These are phyloP conservation scores for Typhlichthys subterraneus DNA, from an alignment of 2,797 vertebrate genomes.

Conservation along the genomic window DNA sequence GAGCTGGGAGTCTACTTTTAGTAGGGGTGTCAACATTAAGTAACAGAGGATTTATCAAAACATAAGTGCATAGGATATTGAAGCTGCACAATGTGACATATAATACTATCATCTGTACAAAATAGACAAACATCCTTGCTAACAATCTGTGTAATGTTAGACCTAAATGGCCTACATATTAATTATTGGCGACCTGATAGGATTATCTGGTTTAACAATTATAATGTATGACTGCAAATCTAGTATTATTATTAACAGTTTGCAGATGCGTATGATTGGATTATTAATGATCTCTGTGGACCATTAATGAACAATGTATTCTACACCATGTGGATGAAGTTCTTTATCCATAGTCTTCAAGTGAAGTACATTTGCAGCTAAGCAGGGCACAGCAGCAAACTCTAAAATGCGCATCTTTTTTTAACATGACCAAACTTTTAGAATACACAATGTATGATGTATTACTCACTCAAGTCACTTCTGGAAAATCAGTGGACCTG, in stretches of 20 bases:
- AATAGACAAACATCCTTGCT: slow-evolving; percentile 36
- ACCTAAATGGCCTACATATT: neutral
- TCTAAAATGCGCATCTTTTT: slow-evolving; percentile 11
- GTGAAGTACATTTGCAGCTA: slow-evolving; percentile 22
- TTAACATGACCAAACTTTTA: slow-evolving; percentile 13
- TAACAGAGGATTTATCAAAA: slow-evolving; percentile 54
- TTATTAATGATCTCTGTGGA: too few species aligned
- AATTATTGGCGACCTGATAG: too few species aligned
- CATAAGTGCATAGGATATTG: slow-evolving; percentile 44
- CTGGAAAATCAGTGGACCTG: neutral
- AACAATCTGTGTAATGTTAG: slow-evolving; percentile 26
- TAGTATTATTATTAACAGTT: neutral
- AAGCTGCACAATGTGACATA: slow-evolving; percentile 44
- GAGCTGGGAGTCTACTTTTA: slow-evolving; percentile 38
- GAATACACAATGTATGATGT: neutral
- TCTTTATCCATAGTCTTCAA: slow-evolving; percentile 23
- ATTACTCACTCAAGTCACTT: neutral
- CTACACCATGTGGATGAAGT: neutral
- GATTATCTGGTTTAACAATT: neutral
- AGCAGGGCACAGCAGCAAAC: neutral
- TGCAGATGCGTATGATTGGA: neutral
- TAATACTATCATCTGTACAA: neutral
- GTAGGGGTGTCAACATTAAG: slow-evolving; percentile 31
- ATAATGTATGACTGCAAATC: neutral
- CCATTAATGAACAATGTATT: neutral